phyloP scores from a whole-genome alignment of 2,888 invertebrate species.

The Linnaemya vulpina region DNA sequence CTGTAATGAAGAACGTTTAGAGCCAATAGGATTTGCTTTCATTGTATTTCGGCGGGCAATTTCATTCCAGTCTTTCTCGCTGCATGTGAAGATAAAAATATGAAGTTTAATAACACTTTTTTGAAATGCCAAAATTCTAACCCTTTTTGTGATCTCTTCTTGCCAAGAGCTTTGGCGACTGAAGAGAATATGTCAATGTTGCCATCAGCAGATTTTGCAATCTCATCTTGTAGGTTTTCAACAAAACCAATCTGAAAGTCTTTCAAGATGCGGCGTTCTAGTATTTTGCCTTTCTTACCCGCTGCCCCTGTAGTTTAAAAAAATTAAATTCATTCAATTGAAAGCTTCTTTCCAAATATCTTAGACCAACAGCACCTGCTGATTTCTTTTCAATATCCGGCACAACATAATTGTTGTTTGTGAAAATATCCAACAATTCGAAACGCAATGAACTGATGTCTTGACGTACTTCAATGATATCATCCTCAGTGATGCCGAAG shows the following conservation, averaged over 20 bases:
- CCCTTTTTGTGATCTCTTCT: constrained; percentile 82
- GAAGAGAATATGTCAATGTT: constrained; percentile 92
- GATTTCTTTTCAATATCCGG: constrained; percentile 88
- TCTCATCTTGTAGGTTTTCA: constrained; percentile 90
- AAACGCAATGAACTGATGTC: constrained; percentile 97
- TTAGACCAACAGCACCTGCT: constrained; percentile 76
- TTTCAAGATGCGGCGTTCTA: constrained; percentile 93
- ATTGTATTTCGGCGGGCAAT: constrained; percentile 89
- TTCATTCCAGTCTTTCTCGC: constrained; percentile 90
- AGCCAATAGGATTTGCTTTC: constrained; percentile 90
- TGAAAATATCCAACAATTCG: constrained; percentile 95
- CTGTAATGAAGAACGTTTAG: constrained; percentile 87
- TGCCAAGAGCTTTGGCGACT: constrained; percentile 91
- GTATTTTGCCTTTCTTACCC: constrained; percentile 88
- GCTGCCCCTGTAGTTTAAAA: constrained; percentile 86
- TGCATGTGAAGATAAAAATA: constrained; percentile 43
- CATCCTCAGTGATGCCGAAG: constrained; percentile 97
- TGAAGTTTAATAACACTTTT: neutral
- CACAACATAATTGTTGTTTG: constrained; percentile 93
- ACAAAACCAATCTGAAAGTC: constrained; percentile 96
- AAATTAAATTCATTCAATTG: constrained; percentile 11
- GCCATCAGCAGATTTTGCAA: constrained; percentile 86
- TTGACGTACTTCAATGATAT: constrained; percentile 98
- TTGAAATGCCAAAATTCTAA: constrained; percentile 58
- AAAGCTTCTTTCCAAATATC: neutral